phyloP scores from a whole-genome alignment of 35 echinoderm and acorn worm species.

The Holothuria glaberrima region DNA sequence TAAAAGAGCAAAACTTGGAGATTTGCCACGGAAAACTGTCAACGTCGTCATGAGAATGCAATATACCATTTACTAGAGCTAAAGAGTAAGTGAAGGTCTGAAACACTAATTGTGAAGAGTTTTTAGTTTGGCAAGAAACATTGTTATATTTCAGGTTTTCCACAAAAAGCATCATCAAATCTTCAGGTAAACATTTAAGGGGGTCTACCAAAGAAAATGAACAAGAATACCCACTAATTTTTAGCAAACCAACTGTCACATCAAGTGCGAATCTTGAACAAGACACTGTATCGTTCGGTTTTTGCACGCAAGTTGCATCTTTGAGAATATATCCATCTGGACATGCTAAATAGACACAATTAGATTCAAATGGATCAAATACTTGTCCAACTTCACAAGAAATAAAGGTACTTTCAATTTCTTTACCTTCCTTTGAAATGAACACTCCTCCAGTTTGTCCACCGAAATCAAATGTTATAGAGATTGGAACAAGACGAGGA shows the following conservation, averaged over 20 bases:
- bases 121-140: not conserved
- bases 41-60: not conserved
- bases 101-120: not conserved
- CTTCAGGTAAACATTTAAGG: not conserved
- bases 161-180: not conserved
- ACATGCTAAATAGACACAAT: slow-evolving; percentile 3
- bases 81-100: not conserved
- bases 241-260: not conserved
- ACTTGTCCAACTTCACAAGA: slow-evolving; percentile 14
- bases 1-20: not conserved
- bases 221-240: not conserved
- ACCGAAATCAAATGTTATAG: slow-evolving; percentile 44
- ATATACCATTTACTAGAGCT: not conserved
- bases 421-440: not conserved
- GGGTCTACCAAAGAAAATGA: not conserved
- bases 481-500: slow-evolving; percentile 44
- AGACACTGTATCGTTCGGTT: not conserved
- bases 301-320: not conserved
- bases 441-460: not conserved
- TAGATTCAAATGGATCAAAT: slow-evolving; percentile 22
- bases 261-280: not conserved
- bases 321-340: not conserved
- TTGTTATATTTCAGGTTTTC: not conserved
- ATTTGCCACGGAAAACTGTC: not conserved
- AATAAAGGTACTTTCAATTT: not conserved